Base-by-base conservation (phyloP, 1,140 invertebrate genomes). In the Holotrichia oblita region DNA sequence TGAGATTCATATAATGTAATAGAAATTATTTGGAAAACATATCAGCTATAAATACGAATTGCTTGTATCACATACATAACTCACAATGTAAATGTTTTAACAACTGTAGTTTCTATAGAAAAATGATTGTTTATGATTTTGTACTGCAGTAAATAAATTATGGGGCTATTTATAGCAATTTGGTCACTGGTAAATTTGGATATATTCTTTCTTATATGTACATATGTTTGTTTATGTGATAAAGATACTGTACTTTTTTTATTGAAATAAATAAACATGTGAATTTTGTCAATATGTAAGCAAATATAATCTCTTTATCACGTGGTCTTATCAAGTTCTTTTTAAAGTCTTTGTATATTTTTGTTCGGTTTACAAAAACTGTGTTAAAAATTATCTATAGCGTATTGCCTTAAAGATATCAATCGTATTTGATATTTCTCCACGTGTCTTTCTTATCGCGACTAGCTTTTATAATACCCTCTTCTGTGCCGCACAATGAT, bases 391-490 rank as follows among this genome's bases (percentile, higher is more conserved):
- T 27, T 69, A 69, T 69, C 61, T 69, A 34, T 69, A 61, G 20
- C 59, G n/a, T 22, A 61, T 61, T 61, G 59, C 59, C 27, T 69
- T 24, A 69, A 69, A 27, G 20, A 69, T 69, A 34, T 69, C 61
- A 69, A 27, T 69, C 61, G 20, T 69, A 69, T 69, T 69, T 34
- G 22, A 69, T 69, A 20, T 69, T 69, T 61, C 22, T 69, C 61
- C 61, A 69, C 61, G 61, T 69, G 61, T 69, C 27, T 69, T 69
- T 69, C 61, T 69, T 69, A 69, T 69, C 61, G 24, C 61, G 17
- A 69, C 9, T 69, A 34, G 61, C 20, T 27, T 69, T 69, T 27
- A 69, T 69, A 27, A 34, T 69, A 69, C 24, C 61, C 22, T 69
- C 61, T 69, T 34, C 20, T 69, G 22, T 69, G 22, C 12, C 27